These are phyloP conservation scores for Lacanobia wlatinum DNA, from an alignment of 2,888 invertebrate species.

Conservation along the genomic window DNA sequence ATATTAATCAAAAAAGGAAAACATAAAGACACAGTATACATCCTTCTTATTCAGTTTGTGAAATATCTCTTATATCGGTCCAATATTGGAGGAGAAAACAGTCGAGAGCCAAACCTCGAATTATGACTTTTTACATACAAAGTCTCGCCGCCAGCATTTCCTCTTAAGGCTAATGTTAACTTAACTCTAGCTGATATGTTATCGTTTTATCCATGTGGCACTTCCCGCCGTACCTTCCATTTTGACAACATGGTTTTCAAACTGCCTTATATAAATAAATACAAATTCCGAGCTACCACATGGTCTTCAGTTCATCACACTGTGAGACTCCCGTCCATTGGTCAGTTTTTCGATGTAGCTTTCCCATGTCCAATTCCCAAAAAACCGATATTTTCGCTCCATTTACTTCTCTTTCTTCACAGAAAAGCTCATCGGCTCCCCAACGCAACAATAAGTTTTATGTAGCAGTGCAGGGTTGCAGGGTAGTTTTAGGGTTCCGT, in stretches of 20 bases:
- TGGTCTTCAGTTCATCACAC: neutral
- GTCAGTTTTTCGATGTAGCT: neutral
- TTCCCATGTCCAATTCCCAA: neutral
- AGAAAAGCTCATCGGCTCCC: conserved; percentile 16
- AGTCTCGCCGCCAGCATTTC: no score
- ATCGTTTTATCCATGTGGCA: no score
- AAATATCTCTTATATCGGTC: no score
- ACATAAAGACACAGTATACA: no score
- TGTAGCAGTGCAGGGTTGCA: conserved; percentile 38
- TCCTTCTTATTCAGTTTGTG: no score
- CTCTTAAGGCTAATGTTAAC: no score
- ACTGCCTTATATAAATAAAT: neutral
- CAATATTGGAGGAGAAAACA: no score
- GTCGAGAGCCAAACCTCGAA: no score
- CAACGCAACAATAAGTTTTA: conserved; percentile 44
- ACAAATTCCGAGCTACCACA: neutral
- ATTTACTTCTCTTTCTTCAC: conserved; percentile 30
- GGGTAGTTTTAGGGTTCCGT: conserved; percentile 17
- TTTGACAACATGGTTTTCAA: neutral
- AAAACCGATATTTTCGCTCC: conserved; percentile 7
- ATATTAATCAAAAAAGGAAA: no score
- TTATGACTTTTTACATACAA: no score
- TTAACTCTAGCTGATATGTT: no score
- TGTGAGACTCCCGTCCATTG: neutral
- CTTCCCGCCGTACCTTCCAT: no score